These are phyloP conservation scores for Falco naumanni DNA, from an alignment of 2,797 vertebrate genomes.

Conservation along the genomic window DNA sequence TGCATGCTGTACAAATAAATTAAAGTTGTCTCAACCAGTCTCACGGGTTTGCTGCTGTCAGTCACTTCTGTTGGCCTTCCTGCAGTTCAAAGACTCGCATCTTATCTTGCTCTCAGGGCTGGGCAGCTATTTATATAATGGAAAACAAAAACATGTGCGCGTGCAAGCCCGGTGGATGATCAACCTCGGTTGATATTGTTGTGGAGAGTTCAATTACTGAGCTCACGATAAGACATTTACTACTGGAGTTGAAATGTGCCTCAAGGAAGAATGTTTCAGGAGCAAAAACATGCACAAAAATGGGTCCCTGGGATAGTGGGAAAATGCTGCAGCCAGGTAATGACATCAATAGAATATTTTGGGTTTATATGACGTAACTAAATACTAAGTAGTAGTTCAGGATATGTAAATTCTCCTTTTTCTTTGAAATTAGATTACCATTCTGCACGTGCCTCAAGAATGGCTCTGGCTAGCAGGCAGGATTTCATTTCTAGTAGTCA, in stretches of 20 bases:
- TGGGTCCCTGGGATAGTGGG: neutral
- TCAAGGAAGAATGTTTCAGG: neutral
- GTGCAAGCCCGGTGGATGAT: neutral
- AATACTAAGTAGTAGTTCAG: neutral
- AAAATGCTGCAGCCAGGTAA: neutral
- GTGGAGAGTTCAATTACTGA: neutral
- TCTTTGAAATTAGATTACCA: neutral
- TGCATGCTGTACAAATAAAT: slow-evolving; percentile 34
- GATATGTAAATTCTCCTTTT: neutral
- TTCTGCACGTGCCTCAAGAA: neutral
- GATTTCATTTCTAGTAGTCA: neutral
- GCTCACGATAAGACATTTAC: neutral
- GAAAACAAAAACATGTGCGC: neutral
- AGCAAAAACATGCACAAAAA: neutral
- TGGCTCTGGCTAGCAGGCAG: fast-evolving
- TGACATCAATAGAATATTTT: neutral
- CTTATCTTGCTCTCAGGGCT: neutral
- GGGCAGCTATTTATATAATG: neutral
- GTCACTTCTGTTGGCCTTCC: neutral
- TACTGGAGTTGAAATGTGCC: neutral
- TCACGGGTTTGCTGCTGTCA: neutral
- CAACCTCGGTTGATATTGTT: neutral
- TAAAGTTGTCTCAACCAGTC: slow-evolving; percentile 45
- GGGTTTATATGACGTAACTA: neutral
- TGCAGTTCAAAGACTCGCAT: neutral